Conservation (phyloP, 2,888 invertebrate species). For the Harpalus rubripes region DNA sequence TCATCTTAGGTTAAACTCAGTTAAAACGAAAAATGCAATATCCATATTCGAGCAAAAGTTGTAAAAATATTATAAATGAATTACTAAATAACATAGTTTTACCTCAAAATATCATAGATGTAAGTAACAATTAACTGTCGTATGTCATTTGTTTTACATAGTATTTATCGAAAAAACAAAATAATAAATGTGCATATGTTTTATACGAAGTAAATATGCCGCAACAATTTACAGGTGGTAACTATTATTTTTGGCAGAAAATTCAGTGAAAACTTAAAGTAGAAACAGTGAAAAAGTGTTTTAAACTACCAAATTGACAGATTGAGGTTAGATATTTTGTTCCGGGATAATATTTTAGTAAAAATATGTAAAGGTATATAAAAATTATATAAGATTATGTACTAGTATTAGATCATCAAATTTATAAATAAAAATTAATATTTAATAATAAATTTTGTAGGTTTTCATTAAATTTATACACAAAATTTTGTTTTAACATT, state of each 20-base stretch:
- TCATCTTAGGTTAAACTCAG: too few relatives aligned
- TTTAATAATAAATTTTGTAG: too few relatives aligned
- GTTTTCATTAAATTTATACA: too few relatives aligned
- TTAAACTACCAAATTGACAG: conserved; percentile 22
- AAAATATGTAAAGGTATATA: neutral
- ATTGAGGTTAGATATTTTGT: neutral
- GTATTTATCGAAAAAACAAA: neutral
- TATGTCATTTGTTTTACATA: neutral
- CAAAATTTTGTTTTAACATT: too few relatives aligned
- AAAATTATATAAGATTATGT: neutral
- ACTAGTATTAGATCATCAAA: too few relatives aligned
- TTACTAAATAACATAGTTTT: neutral
- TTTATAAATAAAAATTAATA: too few relatives aligned
- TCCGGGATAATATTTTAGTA: neutral
- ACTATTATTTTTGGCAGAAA: neutral
- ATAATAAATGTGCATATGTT: neutral
- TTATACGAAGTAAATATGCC: neutral
- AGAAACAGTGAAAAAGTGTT: neutral
- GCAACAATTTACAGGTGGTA: neutral
- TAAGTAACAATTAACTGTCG: too few relatives aligned
- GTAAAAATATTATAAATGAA: neutral
- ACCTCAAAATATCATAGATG: neutral
- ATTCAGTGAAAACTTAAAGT: neutral
- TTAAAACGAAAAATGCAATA: too few relatives aligned
- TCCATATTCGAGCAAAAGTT: too few relatives aligned